A percentile compares a stretch with the other conserved stretches of the same genome.
phyloP scores from a whole-genome alignment of 1,140 invertebrate species.

The Saccostrea cuccullata region DNA sequence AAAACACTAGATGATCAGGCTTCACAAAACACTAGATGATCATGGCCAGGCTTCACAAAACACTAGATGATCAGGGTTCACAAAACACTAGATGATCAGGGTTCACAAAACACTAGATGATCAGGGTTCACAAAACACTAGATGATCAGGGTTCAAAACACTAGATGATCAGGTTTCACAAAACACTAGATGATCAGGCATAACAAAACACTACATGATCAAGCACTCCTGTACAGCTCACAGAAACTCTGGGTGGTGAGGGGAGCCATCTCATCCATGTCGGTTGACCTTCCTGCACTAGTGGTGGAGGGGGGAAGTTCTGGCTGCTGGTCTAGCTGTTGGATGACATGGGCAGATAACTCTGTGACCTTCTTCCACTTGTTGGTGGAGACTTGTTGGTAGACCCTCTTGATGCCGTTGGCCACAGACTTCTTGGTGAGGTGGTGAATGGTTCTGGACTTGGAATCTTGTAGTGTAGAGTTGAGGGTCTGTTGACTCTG shows the following conservation, averaged over 20 bases:
- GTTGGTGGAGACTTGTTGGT: conserved; percentile 5
- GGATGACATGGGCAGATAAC: conserved; percentile 44
- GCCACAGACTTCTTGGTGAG: conserved; percentile 45
- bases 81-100: background rate
- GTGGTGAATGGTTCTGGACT: background rate
- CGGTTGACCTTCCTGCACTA: background rate
- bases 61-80: background rate
- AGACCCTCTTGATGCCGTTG: conserved; percentile 32
- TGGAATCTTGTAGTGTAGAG: conserved; percentile 3
- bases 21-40: background rate
- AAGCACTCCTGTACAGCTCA: conserved; percentile 12
- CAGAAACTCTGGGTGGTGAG: conserved; percentile 17
- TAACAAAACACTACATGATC: background rate
- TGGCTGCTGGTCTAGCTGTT: background rate
- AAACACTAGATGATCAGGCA: too few relatives aligned
- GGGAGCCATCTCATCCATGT: conserved; percentile 3
- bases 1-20: too few relatives aligned
- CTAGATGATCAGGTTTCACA: background rate
- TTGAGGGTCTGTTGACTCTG: background rate
- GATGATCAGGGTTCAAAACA: background rate
- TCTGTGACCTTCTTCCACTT: conserved; percentile 25
- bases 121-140: too few relatives aligned
- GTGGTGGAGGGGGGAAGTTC: background rate
- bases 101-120: too few relatives aligned
- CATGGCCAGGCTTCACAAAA: background rate